These are phyloP conservation scores for Lathronympha strigana DNA, from an alignment of 2,888 invertebrate genomes.

Conservation along the genomic window DNA sequence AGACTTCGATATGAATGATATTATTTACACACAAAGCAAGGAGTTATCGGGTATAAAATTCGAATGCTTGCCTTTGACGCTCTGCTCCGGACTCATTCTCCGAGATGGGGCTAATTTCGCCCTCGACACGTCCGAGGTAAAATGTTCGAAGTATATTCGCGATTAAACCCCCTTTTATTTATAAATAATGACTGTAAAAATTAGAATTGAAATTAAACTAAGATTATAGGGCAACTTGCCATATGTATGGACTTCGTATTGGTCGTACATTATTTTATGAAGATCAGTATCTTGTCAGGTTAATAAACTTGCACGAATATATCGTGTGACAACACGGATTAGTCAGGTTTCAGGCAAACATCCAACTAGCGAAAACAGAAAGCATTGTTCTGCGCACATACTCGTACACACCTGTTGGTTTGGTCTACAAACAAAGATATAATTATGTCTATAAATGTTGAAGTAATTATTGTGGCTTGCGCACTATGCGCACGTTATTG, in stretches of 20 bases:
- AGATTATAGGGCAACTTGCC: constrained; percentile 1
- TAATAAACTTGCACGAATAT: constrained; percentile 36
- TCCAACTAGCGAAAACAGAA: constrained; percentile 38
- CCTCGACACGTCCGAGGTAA: no score
- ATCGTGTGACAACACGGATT: constrained; percentile 31
- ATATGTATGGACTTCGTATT: neutral
- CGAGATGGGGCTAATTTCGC: no score
- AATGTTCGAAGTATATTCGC: no score
- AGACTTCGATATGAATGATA: neutral
- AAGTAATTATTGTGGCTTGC: neutral
- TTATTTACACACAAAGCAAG: no score
- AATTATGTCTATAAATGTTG: constrained; percentile 19
- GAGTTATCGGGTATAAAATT: no score
- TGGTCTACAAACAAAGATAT: constrained; percentile 6
- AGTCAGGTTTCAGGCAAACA: constrained; percentile 33
- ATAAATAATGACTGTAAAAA: no score
- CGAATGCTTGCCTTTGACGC: no score
- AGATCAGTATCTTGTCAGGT: constrained; percentile 9
- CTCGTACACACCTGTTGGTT: constrained; percentile 25
- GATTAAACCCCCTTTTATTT: no score
- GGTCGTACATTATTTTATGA: neutral
- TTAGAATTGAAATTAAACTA: no score
- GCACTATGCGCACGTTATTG: no score
- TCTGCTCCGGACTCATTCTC: no score
- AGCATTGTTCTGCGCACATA: constrained; percentile 34